Conservation (phyloP, 92 coral and sea anemone species). For the Palythoa caribaeorum region DNA sequence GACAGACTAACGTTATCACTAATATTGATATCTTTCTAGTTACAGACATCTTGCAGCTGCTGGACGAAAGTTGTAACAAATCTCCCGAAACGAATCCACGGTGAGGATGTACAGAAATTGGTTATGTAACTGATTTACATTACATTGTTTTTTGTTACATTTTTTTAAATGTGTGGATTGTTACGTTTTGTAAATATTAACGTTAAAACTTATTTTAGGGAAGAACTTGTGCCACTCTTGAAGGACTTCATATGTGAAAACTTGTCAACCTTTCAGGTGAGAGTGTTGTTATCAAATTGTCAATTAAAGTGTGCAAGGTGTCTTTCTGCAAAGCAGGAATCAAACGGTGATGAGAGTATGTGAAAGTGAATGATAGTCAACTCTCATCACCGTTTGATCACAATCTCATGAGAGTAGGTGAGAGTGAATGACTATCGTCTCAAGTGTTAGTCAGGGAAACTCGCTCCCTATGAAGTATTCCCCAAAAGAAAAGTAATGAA, state of each 20-base stretch:
- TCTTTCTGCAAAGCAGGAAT: too few relatives aligned
- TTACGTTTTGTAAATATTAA: too few relatives aligned
- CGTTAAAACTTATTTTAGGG: conserved; percentile 42
- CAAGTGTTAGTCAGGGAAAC: too few relatives aligned
- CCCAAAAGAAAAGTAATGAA: too few relatives aligned
- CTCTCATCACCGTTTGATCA: too few relatives aligned
- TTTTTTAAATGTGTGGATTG: background rate
- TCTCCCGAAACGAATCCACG: conserved; percentile 12
- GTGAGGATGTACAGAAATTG: background rate
- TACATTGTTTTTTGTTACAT: background rate
- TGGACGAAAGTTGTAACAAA: conserved; percentile 26
- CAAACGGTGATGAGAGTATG: too few relatives aligned
- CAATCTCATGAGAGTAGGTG: too few relatives aligned
- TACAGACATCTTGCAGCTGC: conserved; percentile 31
- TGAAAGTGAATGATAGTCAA: too few relatives aligned
- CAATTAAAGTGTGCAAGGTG: background rate
- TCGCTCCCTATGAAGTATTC: too few relatives aligned
- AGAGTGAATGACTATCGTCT: too few relatives aligned
- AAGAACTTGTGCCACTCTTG: conserved; percentile 70
- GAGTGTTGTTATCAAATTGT: conserved; percentile 1
- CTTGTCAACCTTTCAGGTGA: conserved; percentile 82
- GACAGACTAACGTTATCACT: background rate
- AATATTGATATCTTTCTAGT: conserved; percentile 8
- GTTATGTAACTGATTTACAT: background rate
- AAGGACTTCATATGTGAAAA: conserved; percentile 82